A percentile compares a stretch with the other conserved stretches of the same genome.
phyloP scores from a whole-genome alignment of 2,888 invertebrate genomes.

The Diabrotica balteata region DNA sequence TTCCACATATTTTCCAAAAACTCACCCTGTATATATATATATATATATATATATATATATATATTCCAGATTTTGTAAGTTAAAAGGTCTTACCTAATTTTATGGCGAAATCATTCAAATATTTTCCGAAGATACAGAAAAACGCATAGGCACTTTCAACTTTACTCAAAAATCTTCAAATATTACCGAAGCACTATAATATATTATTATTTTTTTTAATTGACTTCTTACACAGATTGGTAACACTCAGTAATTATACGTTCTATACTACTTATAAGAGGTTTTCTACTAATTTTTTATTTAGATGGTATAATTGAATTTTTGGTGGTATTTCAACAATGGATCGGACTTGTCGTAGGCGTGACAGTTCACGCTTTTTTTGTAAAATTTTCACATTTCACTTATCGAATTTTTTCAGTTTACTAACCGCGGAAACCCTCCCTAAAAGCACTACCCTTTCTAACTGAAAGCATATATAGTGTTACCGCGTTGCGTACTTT shows the following conservation, averaged over 20 bases:
- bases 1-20: too few species aligned
- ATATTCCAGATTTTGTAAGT: too few species aligned
- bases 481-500: conserved; percentile 17
- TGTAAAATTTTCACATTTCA: conserved; percentile 34
- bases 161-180: too few species aligned
- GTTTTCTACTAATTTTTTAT: background rate
- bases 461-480: conserved; percentile 15
- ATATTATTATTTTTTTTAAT: background rate
- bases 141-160: too few species aligned
- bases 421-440: conserved; percentile 11
- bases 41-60: too few species aligned
- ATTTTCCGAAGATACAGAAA: too few species aligned
- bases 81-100: too few species aligned
- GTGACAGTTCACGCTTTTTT: conserved; percentile 29
- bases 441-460: conserved; percentile 21
- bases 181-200: background rate
- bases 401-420: conserved; percentile 9
- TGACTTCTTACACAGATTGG: too few species aligned
- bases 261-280: background rate
- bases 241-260: too few species aligned
- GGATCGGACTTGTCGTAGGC: conserved; percentile 30
- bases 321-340: conserved; percentile 8
- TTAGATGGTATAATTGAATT: background rate
- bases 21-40: too few species aligned
- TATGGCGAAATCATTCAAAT: too few species aligned